Percentiles rank a stretch among this genome's conserved stretches.
phyloP scores from a whole-genome alignment of 2,113 vertebrate genomes.

The Ptyas mucosa region DNA sequence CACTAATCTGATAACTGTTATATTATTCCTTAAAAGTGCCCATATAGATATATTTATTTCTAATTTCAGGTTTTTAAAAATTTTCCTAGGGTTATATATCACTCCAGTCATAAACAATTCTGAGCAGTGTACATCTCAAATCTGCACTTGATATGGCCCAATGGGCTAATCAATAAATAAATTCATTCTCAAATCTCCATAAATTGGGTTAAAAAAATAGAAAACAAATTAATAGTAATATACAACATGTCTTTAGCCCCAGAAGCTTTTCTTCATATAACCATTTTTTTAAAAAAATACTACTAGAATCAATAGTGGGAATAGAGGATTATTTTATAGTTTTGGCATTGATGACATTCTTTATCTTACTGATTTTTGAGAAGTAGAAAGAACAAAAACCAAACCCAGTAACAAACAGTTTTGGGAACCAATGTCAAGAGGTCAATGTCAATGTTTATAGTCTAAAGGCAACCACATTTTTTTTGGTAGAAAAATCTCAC shows the following conservation, averaged over 20 bases:
- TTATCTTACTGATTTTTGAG: neutral
- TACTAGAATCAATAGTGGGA: neutral
- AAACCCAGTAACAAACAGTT: neutral
- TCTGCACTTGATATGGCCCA: no score
- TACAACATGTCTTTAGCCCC: neutral
- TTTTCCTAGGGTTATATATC: neutral
- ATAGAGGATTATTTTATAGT: neutral
- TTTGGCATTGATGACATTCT: neutral
- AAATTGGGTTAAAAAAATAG: neutral
- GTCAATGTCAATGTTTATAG: neutral
- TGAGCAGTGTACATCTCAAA: neutral
- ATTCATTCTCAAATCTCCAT: neutral
- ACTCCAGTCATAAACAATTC: neutral
- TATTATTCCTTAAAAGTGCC: neutral
- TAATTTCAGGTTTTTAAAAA: neutral
- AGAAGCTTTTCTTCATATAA: neutral
- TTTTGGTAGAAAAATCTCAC: neutral
- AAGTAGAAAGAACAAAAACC: neutral
- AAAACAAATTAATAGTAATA: neutral
- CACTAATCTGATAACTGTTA: neutral
- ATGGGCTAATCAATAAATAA: no score
- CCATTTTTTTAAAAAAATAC: neutral
- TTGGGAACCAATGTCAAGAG: neutral
- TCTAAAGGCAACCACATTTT: neutral
- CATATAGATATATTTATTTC: neutral